These are phyloP conservation scores for Pocillopora damicornis DNA, from an alignment of 64 coral and sea anemone genomes.

Conservation along the genomic window DNA sequence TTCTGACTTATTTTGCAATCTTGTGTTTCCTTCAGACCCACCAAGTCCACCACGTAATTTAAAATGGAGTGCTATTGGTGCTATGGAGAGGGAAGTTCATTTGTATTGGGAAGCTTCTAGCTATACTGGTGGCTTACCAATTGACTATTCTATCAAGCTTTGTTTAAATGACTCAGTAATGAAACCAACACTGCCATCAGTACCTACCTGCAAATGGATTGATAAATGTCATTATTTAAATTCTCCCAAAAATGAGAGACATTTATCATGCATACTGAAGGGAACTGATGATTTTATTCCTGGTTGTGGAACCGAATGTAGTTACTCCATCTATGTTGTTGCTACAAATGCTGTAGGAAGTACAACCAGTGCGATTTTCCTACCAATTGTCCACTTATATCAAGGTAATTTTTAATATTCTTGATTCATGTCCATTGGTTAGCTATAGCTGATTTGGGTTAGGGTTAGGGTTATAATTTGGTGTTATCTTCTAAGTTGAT, in stretches of 20 bases:
- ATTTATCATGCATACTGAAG: background rate
- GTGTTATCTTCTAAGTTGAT: no score
- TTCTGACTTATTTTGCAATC: no score
- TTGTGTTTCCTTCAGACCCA: background rate
- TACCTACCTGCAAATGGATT: background rate
- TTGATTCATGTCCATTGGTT: no score
- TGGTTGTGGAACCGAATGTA: background rate
- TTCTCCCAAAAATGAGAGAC: background rate
- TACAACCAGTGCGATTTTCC: background rate
- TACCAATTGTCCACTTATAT: background rate
- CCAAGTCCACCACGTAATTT: slow-evolving; percentile 34
- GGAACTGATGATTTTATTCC: background rate
- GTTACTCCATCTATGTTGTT: background rate
- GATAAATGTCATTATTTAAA: background rate
- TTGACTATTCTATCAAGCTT: background rate
- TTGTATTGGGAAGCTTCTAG: slow-evolving; percentile 3
- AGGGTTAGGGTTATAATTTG: no score
- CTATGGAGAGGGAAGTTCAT: background rate
- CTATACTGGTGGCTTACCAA: background rate
- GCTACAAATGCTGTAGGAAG: slow-evolving; percentile 7
- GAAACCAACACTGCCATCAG: background rate
- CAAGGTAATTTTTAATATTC: background rate
- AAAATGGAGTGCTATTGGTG: background rate
- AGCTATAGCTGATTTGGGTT: no score
- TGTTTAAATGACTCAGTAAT: background rate